phyloP scores from a whole-genome alignment of 2,797 vertebrate genomes.

The Sebastes vulpes region DNA sequence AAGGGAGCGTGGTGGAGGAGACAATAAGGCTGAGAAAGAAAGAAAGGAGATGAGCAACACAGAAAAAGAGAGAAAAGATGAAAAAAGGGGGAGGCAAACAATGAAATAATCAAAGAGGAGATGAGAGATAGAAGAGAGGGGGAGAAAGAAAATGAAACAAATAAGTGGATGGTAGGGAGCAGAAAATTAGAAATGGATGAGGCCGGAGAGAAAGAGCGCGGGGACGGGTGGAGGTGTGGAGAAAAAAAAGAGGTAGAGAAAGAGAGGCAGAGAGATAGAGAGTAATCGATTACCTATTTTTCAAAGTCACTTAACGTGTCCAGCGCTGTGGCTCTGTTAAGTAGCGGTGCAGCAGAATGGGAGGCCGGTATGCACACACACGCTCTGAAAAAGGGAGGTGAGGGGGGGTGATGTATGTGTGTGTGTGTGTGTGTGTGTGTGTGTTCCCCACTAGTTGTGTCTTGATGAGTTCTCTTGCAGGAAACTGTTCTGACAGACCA shows the following conservation, averaged over 20 bases:
- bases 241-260: neutral
- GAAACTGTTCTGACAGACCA: constrained; percentile 88
- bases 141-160: constrained; percentile 33
- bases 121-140: constrained; percentile 28
- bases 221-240: neutral
- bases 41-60: neutral
- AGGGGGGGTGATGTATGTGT: neutral
- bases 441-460: constrained; percentile 19
- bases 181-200: constrained; percentile 58
- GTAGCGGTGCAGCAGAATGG: constrained; percentile 82
- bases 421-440: constrained; percentile 27
- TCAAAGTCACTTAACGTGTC: constrained; percentile 94
- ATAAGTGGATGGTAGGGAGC: constrained; percentile 24
- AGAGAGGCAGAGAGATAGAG: constrained; percentile 10
- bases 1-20: constrained; percentile 23
- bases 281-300: constrained; percentile 95
- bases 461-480: constrained; percentile 74
- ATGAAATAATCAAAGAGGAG: constrained; percentile 55
- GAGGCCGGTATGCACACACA: constrained; percentile 89
- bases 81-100: neutral
- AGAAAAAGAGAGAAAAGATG: neutral
- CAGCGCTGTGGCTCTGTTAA: constrained; percentile 87
- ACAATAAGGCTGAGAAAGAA: constrained; percentile 4
- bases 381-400: constrained; percentile 78
- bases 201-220: neutral